phyloP scores from a whole-genome alignment of 2,888 invertebrate genomes.

The Rhagium mordax region DNA sequence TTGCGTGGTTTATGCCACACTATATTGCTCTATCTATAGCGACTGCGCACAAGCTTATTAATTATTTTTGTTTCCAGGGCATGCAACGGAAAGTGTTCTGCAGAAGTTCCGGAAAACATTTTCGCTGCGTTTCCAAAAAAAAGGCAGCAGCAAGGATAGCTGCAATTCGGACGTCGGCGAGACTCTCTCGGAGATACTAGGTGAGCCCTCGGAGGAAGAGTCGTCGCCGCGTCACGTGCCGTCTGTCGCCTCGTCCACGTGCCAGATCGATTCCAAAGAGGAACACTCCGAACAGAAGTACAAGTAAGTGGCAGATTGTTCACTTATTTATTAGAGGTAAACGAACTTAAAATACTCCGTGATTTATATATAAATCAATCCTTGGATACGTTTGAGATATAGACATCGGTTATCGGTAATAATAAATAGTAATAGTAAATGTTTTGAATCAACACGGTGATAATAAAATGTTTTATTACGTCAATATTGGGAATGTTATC shows the following conservation, averaged over 20 bases:
- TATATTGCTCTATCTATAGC: neutral
- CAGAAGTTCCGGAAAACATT: slow-evolving; percentile 82
- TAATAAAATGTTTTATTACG: neutral
- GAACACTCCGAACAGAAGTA: slow-evolving; percentile 64
- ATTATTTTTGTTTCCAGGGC: slow-evolving; percentile 51
- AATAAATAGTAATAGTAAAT: neutral
- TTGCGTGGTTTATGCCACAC: neutral
- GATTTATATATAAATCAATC: neutral
- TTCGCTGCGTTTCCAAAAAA: slow-evolving; percentile 73
- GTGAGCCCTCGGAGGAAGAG: slow-evolving; percentile 67
- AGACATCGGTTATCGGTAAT: neutral
- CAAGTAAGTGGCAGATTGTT: slow-evolving; percentile 58
- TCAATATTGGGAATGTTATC: neutral
- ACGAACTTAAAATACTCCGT: neutral
- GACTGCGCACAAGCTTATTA: neutral
- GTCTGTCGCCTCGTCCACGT: slow-evolving; percentile 54
- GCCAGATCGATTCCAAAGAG: slow-evolving; percentile 44
- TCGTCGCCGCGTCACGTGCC: slow-evolving; percentile 64
- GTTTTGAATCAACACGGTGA: neutral
- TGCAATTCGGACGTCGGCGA: slow-evolving; percentile 64
- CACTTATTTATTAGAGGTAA: slow-evolving; percentile 11
- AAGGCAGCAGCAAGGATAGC: slow-evolving; percentile 70
- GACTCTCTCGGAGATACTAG: slow-evolving; percentile 61
- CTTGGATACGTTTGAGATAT: neutral
- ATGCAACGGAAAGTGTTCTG: slow-evolving; percentile 73